Percentiles rank a stretch among this genome's conserved stretches.
Evolutionary conservation across 2,797 vertebrate species (phyloP).

Genomic region (Pseudochirops cupreus): DNA sequence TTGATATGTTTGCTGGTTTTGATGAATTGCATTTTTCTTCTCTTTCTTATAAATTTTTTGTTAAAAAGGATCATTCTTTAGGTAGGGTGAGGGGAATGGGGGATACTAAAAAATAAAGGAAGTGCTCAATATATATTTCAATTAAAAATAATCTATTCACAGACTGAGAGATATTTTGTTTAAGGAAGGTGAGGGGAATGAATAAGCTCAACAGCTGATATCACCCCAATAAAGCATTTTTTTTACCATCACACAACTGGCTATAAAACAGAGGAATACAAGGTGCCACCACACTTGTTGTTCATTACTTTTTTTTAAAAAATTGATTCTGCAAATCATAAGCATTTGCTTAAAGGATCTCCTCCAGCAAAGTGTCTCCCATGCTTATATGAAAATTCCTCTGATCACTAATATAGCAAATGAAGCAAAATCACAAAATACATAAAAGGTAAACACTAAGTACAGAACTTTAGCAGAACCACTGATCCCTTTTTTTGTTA

Average conservation of each 20-base stretch:
- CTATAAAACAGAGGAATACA: background rate
- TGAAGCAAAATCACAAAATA: background rate
- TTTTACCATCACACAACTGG: background rate
- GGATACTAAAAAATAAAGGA: background rate
- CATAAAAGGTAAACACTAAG: too few species aligned
- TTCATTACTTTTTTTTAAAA: background rate
- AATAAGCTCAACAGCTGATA: background rate
- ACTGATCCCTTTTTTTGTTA: background rate
- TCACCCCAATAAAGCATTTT: background rate
- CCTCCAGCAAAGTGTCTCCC: background rate
- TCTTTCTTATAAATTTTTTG: background rate
- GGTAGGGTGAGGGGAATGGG: background rate
- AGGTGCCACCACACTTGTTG: background rate
- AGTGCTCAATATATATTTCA: background rate
- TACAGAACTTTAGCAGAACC: background rate
- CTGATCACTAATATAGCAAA: background rate
- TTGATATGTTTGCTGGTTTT: background rate
- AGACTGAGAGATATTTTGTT: background rate
- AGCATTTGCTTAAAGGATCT: background rate
- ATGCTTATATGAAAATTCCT: background rate
- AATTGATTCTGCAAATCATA: background rate
- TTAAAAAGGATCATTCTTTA: background rate
- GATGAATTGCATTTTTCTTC: background rate
- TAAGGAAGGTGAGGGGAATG: background rate
- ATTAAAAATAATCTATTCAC: too few species aligned